Base-by-base conservation (phyloP, 2,797 vertebrate species). In the Leptoclinus maculatus region DNA sequence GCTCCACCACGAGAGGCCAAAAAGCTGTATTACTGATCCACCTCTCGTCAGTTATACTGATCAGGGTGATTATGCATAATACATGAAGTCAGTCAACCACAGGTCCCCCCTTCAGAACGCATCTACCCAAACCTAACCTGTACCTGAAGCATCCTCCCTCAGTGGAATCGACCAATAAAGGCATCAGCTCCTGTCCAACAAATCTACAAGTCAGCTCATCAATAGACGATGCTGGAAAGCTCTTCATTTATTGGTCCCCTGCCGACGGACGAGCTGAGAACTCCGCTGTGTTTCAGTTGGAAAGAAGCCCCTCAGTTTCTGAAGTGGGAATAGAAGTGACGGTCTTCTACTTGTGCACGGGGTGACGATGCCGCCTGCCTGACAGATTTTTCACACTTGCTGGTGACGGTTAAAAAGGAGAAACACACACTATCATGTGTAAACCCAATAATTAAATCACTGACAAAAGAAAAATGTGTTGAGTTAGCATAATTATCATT, bases 11-110 rank as follows among this genome's bases (percentile, higher is more conserved):
- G 14, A 74, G 66, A 70, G 70, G 70, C 58, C 66, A 74, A 77
- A 60, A 85, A 83, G 71, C 67, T 62, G 63, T 32, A 63, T 59
- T 65, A 51, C 59, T 66, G 62, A 77, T 69, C 81, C 82, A 45
- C 59, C 76, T 67, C 66, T 75, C 75, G 82, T 77, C 72, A 80
- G 54, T 83, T 39, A 71, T 49, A 78, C 38, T 63, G 67, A 83
- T 76, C 59, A 77, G 78, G 80, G 62, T 82, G 79, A 88, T 84
- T 78, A 85, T 78, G 76, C 74, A 90, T 85, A 82, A 90, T 71
- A 73, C 79, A 91, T 88, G 71, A 87, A 72, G 78, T 73, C 71
- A 78, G 71, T 86, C 79, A 62, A 89, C 75, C 80, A 59, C 84
- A 74, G 76, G 72, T 80, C 57, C 68, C 36, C 36, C 41, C 71